A percentile compares a stretch with the other conserved stretches of the same genome.
Conservation (phyloP, 2,888 invertebrate species). For the Macaria notata region DNA sequence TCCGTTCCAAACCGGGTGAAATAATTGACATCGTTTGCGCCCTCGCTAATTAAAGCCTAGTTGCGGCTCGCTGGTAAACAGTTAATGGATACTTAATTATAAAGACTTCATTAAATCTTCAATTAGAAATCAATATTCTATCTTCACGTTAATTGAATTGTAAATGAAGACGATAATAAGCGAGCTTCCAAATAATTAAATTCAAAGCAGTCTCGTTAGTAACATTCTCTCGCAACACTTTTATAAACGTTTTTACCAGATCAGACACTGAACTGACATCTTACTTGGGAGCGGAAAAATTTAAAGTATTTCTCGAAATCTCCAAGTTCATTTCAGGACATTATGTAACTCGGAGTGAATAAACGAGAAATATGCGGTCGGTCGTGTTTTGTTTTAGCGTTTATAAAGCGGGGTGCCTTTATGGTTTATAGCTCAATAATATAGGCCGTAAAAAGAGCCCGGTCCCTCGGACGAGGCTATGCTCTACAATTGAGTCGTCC, state of each 20-base stretch:
- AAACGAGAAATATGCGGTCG: conserved; percentile 66
- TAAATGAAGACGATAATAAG: neutral
- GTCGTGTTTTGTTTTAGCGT: conserved; percentile 66
- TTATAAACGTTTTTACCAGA: too few species aligned
- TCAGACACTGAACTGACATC: conserved; percentile 16
- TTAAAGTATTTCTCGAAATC: conserved; percentile 52
- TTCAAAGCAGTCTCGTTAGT: neutral
- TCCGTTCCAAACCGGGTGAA: conserved; percentile 27
- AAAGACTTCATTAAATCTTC: conserved; percentile 3
- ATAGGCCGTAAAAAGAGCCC: conserved; percentile 66
- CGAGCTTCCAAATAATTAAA: too few species aligned
- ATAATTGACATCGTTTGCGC: conserved; percentile 42
- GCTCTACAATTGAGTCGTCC: conserved; percentile 67
- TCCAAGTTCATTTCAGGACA: conserved; percentile 53
- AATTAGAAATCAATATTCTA: neutral
- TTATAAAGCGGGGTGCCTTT: conserved; percentile 68
- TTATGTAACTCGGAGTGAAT: conserved; percentile 60
- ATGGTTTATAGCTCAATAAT: conserved; percentile 77
- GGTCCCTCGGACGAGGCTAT: conserved; percentile 58
- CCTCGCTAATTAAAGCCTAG: conserved; percentile 35
- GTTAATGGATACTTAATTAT: conserved; percentile 32
- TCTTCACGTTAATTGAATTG: neutral
- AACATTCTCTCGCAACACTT: neutral
- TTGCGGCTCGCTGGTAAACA: conserved; percentile 34
- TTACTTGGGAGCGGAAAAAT: conserved; percentile 39